Base-by-base conservation (phyloP, 2,888 invertebrate genomes). In the Ariolimax columbianus region DNA sequence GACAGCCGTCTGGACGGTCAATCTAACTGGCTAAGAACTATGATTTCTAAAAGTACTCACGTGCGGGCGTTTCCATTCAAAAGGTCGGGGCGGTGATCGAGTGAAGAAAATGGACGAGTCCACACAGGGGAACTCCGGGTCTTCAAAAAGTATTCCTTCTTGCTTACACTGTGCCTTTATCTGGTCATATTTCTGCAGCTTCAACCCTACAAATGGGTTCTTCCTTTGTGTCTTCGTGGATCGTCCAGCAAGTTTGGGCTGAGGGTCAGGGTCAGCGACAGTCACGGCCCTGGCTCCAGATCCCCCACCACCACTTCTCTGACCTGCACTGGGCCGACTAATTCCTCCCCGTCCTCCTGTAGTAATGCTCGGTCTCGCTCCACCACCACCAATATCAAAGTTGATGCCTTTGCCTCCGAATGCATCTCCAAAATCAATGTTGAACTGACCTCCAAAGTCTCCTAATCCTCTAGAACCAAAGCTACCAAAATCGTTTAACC, bases 361-460 rank as follows among this genome's bases (percentile, higher is more conserved):
- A 19, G 77, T 80, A 47, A 80, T 40, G 36, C 11, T 33, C 14
- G 77, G 81, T 17, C 63, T 51, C 17, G 38, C 72, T 11, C 81
- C 86, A 2, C 85, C 83, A 30, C 88, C 88, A 0, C 91, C 90
- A 14, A 89, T 79, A 47, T 87, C 87, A 77, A 91, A 89, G 11
- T 86, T 86, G 55, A 89, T 84, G 38, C 87, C 86, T 26, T 85
- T 85, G 26, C 87, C 87, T 3, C 90, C 90, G 86, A 89, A 90
- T 38, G 84, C 78, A 14, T 88, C 87, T 7, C 88, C 89, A 81
- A 90, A 89, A 40, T 90, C 91, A 59, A 88, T 40, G 59, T 87
- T 83, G 63, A 87, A 73, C 63, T 86, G 75, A 14, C 86, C 86
- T 14, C 84, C 84, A 19, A 75, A 68, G n/a, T 83, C 83, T n/a